Evolutionary conservation across 64 coral and sea anemone genomes (phyloP).

Genomic region (Dendrophyllia cribrosa): DNA sequence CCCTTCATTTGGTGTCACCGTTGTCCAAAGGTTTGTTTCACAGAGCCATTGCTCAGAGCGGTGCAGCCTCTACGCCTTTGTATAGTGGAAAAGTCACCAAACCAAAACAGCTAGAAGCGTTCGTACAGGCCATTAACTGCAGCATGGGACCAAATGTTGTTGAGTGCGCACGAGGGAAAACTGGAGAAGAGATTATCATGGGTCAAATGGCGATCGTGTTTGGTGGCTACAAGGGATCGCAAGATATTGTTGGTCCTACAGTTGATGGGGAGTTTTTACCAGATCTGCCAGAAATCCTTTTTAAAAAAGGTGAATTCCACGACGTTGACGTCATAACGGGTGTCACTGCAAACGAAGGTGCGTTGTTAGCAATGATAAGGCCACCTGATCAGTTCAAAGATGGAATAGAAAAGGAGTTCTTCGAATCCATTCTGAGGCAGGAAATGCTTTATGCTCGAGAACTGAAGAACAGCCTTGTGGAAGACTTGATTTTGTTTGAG

Average conservation of each 20-base stretch:
- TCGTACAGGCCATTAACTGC: conserved; percentile 8
- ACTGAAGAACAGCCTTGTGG: background rate
- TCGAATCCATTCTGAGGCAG: background rate
- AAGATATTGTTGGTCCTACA: background rate
- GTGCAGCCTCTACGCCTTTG: background rate
- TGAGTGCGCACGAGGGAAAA: background rate
- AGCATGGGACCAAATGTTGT: background rate
- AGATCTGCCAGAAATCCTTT: background rate
- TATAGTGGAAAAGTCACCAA: background rate
- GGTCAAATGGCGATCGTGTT: background rate
- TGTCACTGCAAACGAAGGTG: conserved; percentile 24
- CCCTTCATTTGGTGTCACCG: conserved; percentile 32
- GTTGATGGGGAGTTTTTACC: conserved; percentile 51
- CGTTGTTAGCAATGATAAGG: background rate
- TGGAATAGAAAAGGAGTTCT: background rate
- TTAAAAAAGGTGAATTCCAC: background rate
- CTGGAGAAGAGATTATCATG: background rate
- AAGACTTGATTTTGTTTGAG: conserved; percentile 13
- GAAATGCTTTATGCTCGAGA: background rate
- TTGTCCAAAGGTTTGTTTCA: conserved; percentile 41
- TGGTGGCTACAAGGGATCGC: too few species aligned
- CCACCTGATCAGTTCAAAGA: background rate
- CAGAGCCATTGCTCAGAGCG: conserved; percentile 43
- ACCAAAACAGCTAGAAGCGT: background rate
- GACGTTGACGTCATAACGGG: conserved; percentile 25